Conservation (phyloP, 1,140 invertebrate genomes). For the Drosophila prosaltans region DNA sequence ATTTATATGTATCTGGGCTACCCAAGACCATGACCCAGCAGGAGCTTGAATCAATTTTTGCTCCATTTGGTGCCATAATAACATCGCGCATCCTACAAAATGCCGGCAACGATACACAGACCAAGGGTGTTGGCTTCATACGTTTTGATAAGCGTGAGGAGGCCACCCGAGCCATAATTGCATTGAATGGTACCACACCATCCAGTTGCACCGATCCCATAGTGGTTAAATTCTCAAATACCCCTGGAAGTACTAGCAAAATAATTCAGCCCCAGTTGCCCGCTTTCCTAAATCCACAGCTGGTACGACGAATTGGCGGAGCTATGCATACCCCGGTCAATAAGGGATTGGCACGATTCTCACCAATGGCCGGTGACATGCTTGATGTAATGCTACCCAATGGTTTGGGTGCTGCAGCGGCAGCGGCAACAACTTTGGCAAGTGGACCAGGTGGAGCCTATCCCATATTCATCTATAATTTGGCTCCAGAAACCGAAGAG, state of each 20-base stretch:
- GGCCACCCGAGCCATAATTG: slow-evolving; percentile 86
- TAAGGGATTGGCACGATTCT: slow-evolving; percentile 94
- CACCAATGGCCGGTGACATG: slow-evolving; percentile 91
- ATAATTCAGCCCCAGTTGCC: slow-evolving; percentile 81
- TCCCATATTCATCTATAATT: slow-evolving; percentile 99
- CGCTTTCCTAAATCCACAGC: slow-evolving; percentile 85
- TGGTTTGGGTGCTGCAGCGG: slow-evolving; percentile 88
- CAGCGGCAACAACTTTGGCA: slow-evolving; percentile 87
- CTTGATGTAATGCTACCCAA: slow-evolving; percentile 91
- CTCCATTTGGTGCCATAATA: slow-evolving; percentile 92
- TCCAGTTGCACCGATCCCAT: slow-evolving; percentile 85
- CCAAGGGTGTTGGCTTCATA: slow-evolving; percentile 87
- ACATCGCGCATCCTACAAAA: slow-evolving; percentile 94
- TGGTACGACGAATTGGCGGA: slow-evolving; percentile 85
- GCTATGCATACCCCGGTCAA: slow-evolving; percentile 94
- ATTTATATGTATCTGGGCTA: slow-evolving; percentile 93
- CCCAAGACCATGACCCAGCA: slow-evolving; percentile 93
- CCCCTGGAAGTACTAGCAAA: slow-evolving; percentile 85
- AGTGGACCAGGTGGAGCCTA: slow-evolving; percentile 88
- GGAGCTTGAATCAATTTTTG: slow-evolving; percentile 92
- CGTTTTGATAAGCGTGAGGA: slow-evolving; percentile 86
- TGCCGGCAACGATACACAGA: slow-evolving; percentile 83
- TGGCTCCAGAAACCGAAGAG: slow-evolving; percentile 99
- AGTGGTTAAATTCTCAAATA: slow-evolving; percentile 87
- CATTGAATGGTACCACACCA: slow-evolving; percentile 86